Conservation (phyloP, 2,888 invertebrate genomes). For the Smittia sp. region DNA sequence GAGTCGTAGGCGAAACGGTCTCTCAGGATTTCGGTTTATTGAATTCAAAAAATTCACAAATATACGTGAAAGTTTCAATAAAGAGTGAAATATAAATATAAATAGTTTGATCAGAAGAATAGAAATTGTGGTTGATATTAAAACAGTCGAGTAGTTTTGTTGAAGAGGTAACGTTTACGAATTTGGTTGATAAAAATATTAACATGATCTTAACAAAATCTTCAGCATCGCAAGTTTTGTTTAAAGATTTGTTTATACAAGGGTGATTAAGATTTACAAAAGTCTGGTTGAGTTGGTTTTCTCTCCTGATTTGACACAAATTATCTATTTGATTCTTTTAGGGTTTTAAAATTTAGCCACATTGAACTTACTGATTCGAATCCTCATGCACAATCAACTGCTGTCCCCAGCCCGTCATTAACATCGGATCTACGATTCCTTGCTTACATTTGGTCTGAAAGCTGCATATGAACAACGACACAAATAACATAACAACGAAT, state of each 20-base stretch:
- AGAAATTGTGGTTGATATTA: too few species aligned
- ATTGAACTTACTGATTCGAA: conserved; percentile 89
- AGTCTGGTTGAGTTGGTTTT: background rate
- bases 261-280: background rate
- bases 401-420: conserved; percentile 97
- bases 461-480: conserved; percentile 54
- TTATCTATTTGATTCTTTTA: conserved; percentile 45
- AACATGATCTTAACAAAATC: too few species aligned
- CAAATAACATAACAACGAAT: conserved; percentile 41
- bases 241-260: background rate
- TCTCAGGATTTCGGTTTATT: too few species aligned
- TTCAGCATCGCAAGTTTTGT: too few species aligned
- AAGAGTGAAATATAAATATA: too few species aligned
- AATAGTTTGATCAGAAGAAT: too few species aligned
- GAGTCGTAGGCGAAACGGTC: too few species aligned
- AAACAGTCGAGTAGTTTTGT: too few species aligned
- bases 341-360: conserved; percentile 46
- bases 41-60: too few species aligned
- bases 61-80: too few species aligned
- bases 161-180: background rate
- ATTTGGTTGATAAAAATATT: too few species aligned
- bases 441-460: conserved; percentile 87
- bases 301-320: conserved; percentile 32
- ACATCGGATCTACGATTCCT: conserved; percentile 97
- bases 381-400: conserved; percentile 97